A percentile compares a stretch with the other conserved stretches of the same genome.
phyloP scores from a whole-genome alignment of 1,140 invertebrate species.

The Gryon sp. region DNA sequence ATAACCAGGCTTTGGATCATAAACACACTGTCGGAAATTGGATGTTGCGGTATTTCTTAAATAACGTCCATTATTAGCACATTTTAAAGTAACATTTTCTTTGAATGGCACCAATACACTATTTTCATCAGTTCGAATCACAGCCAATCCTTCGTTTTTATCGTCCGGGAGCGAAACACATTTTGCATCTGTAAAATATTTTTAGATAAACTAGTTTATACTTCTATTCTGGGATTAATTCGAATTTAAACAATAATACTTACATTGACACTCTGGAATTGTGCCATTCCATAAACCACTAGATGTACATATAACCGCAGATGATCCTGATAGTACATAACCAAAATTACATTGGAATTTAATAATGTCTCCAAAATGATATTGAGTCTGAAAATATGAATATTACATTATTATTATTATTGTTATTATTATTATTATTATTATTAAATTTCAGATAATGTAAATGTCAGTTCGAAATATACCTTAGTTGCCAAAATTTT shows the following conservation, averaged over 20 bases:
- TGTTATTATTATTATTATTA: neutral
- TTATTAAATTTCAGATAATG: neutral
- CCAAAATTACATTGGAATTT: slow-evolving; percentile 97
- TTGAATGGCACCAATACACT: slow-evolving; percentile 92
- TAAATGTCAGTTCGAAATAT: too few species aligned
- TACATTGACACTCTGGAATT: slow-evolving; percentile 94
- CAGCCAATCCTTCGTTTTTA: slow-evolving; percentile 89
- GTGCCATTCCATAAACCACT: slow-evolving; percentile 96
- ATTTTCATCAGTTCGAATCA: slow-evolving; percentile 87
- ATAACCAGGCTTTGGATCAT: slow-evolving; percentile 93
- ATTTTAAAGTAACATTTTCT: slow-evolving; percentile 93
- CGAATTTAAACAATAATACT: too few species aligned
- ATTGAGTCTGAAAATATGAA: slow-evolving; percentile 79
- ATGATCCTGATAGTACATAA: slow-evolving; percentile 92
- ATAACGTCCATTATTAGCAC: slow-evolving; percentile 87
- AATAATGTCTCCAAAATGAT: slow-evolving; percentile 94
- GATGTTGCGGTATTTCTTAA: slow-evolving; percentile 89
- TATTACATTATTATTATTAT: neutral
- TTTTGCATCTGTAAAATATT: slow-evolving; percentile 88
- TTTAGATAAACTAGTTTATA: too few species aligned
- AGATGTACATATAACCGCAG: slow-evolving; percentile 91
- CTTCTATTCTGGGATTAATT: too few species aligned
- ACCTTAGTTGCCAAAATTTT: slow-evolving; percentile 89
- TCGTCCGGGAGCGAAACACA: slow-evolving; percentile 94
- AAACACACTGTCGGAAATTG: slow-evolving; percentile 94